Conservation (phyloP, 2,797 vertebrate species). For the Apodemus agrarius region DNA sequence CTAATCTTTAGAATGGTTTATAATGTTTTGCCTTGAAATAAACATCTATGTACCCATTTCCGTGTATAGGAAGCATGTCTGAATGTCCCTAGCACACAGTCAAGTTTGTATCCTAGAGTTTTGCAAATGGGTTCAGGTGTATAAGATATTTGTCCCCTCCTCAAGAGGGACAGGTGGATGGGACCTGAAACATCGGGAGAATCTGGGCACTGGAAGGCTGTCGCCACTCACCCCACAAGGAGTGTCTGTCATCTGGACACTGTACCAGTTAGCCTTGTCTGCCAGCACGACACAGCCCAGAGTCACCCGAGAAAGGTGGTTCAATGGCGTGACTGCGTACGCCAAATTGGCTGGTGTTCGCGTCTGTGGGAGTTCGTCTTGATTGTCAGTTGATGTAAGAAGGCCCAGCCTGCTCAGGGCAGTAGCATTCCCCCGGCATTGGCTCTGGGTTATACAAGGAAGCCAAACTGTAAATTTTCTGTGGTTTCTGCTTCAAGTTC, state of each 20-base stretch:
- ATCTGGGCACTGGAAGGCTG: background rate
- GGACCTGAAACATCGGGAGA: background rate
- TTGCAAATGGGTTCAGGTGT: background rate
- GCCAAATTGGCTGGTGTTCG: background rate
- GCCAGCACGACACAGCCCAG: background rate
- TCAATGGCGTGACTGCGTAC: background rate
- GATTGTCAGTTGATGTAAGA: background rate
- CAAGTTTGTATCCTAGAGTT: background rate
- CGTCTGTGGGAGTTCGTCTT: background rate
- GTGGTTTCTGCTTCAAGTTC: background rate
- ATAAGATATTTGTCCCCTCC: background rate
- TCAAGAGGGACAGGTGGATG: background rate
- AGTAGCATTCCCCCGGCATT: background rate
- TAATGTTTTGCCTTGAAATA: constrained; percentile 1
- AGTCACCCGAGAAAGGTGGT: background rate
- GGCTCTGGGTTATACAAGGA: background rate
- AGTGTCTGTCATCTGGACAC: too few species aligned
- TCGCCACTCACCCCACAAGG: background rate
- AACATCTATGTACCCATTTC: background rate
- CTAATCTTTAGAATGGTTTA: background rate
- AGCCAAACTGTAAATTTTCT: background rate
- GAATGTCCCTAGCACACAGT: background rate
- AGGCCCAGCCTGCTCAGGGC: too few species aligned
- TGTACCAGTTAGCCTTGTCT: background rate
- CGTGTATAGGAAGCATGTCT: background rate